Evolutionary conservation across 2,797 vertebrate genomes (phyloP), one percentile per base, ranked within the genome.

Genomic region (Leptodactylus fallax): DNA sequence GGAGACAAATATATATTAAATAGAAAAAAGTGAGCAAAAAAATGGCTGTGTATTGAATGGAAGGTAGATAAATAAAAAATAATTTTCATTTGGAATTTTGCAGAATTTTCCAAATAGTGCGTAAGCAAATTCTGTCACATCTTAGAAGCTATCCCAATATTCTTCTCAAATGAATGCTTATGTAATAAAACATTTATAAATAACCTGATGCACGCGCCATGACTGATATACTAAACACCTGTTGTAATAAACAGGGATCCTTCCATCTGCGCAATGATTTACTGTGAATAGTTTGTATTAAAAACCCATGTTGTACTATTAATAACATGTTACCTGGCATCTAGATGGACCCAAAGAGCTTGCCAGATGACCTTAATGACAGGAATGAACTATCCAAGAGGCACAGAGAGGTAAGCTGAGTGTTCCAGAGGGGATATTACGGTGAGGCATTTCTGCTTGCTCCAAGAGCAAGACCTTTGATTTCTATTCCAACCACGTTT

Each of bases 301-400:
- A 86, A 78, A 83, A 9, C 55, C 45, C 23, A 45, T 72, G 79
- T 60, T 83, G 85, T 21, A 63, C 80, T 89, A 89, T 86, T 83
- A 83, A 89, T 89, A 89, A 58, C 23, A 79, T 47, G 55, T 83
- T 89, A 89, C 88, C 88, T 89, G 85, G 72, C 80, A 86, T 85
- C 60, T 71, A 71, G 84, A 86, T 79, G 23, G n/a, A 56, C 55
- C 53, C 1, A n/a, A 51, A 25, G 72, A 87, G 53, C 14, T 61
- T 87, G 85, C 85, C 88, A 89, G 65, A 69, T 89, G 80, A 86
- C 72, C 80, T 86, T 86, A 83, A 60, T 79, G 23, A 71, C 82
- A 61, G 79, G 74, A 83, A 53, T 86, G 72, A 78, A 81, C 17
- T 63, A 83, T 61, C 51, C 61, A 55, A 79, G 58, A 89, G 84